Conservation (phyloP, 2,888 invertebrate species). For the Unio pictorum region DNA sequence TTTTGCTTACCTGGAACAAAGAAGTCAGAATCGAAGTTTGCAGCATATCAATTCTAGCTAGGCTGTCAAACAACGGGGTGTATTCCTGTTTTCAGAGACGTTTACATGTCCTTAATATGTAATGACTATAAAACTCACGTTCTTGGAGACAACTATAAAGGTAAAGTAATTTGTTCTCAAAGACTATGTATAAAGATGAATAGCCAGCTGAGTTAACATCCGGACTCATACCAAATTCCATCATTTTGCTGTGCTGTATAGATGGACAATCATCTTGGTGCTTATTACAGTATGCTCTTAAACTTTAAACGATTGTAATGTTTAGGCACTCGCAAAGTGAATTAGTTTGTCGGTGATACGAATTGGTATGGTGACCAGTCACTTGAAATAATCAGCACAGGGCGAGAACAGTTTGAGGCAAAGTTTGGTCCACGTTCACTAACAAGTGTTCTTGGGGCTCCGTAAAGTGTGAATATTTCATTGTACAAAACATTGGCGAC, state of each 20-base stretch:
- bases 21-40: too few species aligned
- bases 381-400: constrained; percentile 30
- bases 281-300: constrained; percentile 4
- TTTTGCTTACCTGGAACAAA: too few species aligned
- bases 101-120: too few species aligned
- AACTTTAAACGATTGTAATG: constrained; percentile 20
- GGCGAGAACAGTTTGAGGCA: constrained; percentile 28
- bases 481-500: constrained; percentile 16
- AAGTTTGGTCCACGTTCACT: constrained; percentile 26
- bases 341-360: constrained; percentile 36
- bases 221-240: constrained; percentile 33
- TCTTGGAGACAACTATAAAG: neutral
- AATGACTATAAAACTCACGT: too few species aligned
- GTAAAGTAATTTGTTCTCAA: constrained; percentile 21
- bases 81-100: too few species aligned
- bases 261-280: constrained; percentile 18
- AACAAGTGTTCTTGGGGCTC: constrained; percentile 10
- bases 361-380: constrained; percentile 21
- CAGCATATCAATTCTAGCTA: too few species aligned
- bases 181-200: constrained; percentile 23
- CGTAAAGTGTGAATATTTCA: constrained; percentile 17
- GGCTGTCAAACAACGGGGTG: too few species aligned
- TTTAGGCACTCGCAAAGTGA: constrained; percentile 22
- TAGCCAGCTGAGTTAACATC: constrained; percentile 18
- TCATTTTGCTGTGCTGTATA: constrained; percentile 23